Evolutionary conservation across 2,888 invertebrate genomes (phyloP), one percentile per base, ranked within the genome.

Genomic region (Ectemnius cavifrons): DNA sequence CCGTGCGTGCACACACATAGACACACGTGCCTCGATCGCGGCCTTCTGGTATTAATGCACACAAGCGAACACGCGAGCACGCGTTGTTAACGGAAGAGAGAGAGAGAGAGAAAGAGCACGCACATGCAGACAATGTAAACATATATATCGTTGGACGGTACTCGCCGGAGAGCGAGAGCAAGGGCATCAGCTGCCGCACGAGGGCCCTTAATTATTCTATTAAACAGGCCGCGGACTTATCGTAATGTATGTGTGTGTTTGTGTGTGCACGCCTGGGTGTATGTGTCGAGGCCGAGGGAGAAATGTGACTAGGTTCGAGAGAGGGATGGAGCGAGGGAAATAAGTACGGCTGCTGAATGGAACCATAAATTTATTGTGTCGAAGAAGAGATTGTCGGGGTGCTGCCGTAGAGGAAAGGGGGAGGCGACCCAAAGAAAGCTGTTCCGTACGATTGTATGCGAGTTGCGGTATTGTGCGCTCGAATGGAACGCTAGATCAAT

Each of bases 131-230:
- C 23, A 28, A n/a, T 6, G 16, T 37, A 62, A 47, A 63, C 45
- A 45, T 47, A 46, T 47, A 46, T 61, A 60, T 72, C 47, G 46
- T 37, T 37, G 37, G 37, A 37, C 37, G 37, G n/a, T 16, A 47
- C 65, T 58, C 58, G 62, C 28, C 52, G 62, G 46, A 65, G 67
- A 69, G 68, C 57, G 20, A 27, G 47, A 49, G 62, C 59, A 58
- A 63, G 79, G 84, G 88, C 88, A 89, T 89, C 90, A 89, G 90
- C 89, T 90, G 89, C 89, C 81, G 84, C 77, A 83, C 85, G 84
- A 89, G 87, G 86, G 85, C 86, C 90, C 88, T 89, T 90, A 90
- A 90, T 90, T 90, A 89, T 90, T 90, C 90, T 89, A 89, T 90
- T 90, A 89, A 90, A 89, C 87, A 85, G 88, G 83, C 85, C 87